A percentile compares a stretch with the other conserved stretches of the same genome.
These are phyloP conservation scores for Drosophila cognata DNA, from an alignment of 2,888 invertebrate genomes.

Conservation along the genomic window DNA sequence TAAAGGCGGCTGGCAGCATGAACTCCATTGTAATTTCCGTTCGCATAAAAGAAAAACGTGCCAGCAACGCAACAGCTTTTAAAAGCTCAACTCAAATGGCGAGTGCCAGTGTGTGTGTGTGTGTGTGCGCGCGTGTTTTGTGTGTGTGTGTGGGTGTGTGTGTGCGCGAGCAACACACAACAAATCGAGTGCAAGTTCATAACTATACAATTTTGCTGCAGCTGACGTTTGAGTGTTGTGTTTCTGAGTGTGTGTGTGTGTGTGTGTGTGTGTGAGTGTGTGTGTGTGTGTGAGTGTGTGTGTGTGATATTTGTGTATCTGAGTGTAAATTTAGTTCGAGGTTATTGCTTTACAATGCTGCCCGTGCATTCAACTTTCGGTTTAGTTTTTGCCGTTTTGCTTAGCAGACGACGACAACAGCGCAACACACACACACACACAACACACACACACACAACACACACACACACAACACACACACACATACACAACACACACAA, in stretches of 20 bases:
- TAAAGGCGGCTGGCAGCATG: neutral
- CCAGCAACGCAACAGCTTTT: slow-evolving; percentile 53
- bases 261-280: slow-evolving; percentile 6
- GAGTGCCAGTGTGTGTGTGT: slow-evolving; percentile 11
- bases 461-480: neutral
- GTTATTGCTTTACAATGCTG: slow-evolving; percentile 85
- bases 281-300: slow-evolving; percentile 23
- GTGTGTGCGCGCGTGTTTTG: slow-evolving; percentile 28
- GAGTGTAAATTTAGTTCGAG: slow-evolving; percentile 84
- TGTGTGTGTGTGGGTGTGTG: slow-evolving; percentile 5
- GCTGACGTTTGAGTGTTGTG: slow-evolving; percentile 19
- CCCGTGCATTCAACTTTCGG: slow-evolving; percentile 81
- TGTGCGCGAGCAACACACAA: slow-evolving; percentile 38
- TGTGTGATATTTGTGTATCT: slow-evolving; percentile 55
- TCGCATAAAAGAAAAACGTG: slow-evolving; percentile 34
- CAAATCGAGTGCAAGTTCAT: slow-evolving; percentile 77
- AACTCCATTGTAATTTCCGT: slow-evolving; percentile 57
- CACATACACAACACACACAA: slow-evolving; percentile 1
- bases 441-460: neutral
- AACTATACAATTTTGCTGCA: slow-evolving; percentile 41
- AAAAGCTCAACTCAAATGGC: slow-evolving; percentile 32
- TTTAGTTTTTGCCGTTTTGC: slow-evolving; percentile 49
- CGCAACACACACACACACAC: slow-evolving; percentile 8
- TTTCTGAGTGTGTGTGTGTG: slow-evolving; percentile 23
- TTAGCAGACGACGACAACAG: slow-evolving; percentile 28